Percentiles rank a stretch among this genome's conserved stretches.
These are phyloP conservation scores for Piprites chloris DNA, from an alignment of 2,113 vertebrate species.

Conservation along the genomic window DNA sequence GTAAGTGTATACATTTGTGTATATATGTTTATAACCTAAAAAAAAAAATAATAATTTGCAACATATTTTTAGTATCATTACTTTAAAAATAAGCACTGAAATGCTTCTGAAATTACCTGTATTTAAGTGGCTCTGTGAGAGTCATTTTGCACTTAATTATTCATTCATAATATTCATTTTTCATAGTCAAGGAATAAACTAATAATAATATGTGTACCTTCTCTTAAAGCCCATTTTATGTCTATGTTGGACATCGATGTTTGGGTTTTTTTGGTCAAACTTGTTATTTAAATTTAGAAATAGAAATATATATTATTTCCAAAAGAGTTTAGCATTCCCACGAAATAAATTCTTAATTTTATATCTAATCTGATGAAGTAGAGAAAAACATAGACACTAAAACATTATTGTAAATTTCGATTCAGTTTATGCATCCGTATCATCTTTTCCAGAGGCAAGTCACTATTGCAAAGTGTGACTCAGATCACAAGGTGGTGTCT, in stretches of 20 bases:
- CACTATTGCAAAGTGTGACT: not conserved
- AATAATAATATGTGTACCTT: not conserved
- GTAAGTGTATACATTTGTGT: not conserved
- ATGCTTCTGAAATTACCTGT: not conserved
- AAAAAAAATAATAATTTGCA: not conserved
- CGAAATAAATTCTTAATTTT: not conserved
- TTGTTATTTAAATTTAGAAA: not conserved
- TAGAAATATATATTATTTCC: not conserved
- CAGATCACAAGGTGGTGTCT: not conserved
- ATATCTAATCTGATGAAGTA: not conserved
- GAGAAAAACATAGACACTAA: not conserved
- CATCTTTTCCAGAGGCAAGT: not conserved
- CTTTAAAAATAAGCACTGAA: not conserved
- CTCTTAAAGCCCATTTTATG: not conserved
- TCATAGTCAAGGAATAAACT: not conserved
- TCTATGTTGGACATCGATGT: not conserved
- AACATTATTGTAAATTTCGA: not conserved
- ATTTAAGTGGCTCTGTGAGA: not conserved
- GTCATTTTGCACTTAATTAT: not conserved
- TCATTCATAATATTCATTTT: not conserved
- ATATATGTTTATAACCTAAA: fast-evolving
- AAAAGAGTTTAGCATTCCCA: not conserved
- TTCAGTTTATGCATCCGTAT: not conserved
- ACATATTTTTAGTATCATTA: not conserved
- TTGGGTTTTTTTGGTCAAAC: not conserved